Conservation (phyloP, 2,113 vertebrate genomes). For the Burhinus oedicnemus region DNA sequence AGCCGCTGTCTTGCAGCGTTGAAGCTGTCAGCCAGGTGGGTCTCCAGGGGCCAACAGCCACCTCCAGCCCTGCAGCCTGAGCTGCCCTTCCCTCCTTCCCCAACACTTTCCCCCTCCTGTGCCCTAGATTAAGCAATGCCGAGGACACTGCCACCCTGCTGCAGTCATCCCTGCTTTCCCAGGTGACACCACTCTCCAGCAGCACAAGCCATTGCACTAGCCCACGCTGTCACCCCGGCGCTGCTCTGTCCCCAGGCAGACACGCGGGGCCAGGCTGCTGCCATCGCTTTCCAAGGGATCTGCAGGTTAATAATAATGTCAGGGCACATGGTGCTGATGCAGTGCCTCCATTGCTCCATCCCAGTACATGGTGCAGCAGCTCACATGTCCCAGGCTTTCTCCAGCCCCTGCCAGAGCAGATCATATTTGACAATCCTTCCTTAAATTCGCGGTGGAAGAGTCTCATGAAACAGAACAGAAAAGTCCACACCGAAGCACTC, state of each 20-base stretch:
- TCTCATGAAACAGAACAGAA: slow-evolving; percentile 64
- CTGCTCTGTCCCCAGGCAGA: background rate
- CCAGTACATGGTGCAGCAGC: background rate
- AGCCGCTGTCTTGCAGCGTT: background rate
- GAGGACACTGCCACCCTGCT: fast-evolving
- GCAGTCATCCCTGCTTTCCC: background rate
- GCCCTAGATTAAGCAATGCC: background rate
- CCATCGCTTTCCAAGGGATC: background rate
- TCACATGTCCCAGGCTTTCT: background rate
- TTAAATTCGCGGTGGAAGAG: slow-evolving; percentile 12
- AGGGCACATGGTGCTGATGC: background rate
- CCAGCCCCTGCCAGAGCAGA: slow-evolving; percentile 3
- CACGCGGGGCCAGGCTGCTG: background rate
- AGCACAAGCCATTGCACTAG: background rate
- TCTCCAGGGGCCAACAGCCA: background rate
- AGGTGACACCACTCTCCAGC: background rate
- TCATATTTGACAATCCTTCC: slow-evolving; percentile 29
- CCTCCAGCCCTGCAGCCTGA: background rate
- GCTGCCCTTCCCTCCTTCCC: background rate
- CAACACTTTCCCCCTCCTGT: background rate
- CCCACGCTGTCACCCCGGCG: background rate
- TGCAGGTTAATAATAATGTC: background rate
- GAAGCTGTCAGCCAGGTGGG: background rate
- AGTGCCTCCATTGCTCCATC: background rate
- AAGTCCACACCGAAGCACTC: slow-evolving; percentile 62